Conservation (phyloP, 2,888 invertebrate species). For the Rhodophaea formosa region DNA sequence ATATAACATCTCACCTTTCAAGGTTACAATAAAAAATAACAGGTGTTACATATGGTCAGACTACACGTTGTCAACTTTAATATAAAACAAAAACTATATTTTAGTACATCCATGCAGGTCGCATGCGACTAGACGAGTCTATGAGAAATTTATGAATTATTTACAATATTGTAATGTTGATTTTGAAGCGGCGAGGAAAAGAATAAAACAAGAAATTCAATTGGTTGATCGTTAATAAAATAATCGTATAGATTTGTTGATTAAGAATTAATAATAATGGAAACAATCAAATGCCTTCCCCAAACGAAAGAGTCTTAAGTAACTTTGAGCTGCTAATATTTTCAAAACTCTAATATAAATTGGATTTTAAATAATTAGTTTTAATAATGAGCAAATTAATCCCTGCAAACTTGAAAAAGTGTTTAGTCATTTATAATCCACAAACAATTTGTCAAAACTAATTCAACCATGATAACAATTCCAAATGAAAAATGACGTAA, state of each 20-base stretch:
- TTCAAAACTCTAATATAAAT: too few relatives aligned
- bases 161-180: neutral
- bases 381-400: too few relatives aligned
- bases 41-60: neutral
- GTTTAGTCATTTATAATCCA: too few relatives aligned
- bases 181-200: neutral
- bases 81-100: slow-evolving; percentile 13
- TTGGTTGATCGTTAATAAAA: neutral
- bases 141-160: slow-evolving; percentile 12
- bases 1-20: neutral
- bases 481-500: neutral
- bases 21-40: neutral
- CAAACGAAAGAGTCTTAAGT: too few relatives aligned
- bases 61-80: neutral
- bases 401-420: too few relatives aligned
- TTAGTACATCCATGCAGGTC: slow-evolving; percentile 40
- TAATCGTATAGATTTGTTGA: neutral
- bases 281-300: too few relatives aligned
- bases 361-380: too few relatives aligned
- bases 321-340: too few relatives aligned
- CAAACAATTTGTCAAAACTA: neutral
- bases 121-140: slow-evolving; percentile 28
- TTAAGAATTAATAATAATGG: too few relatives aligned
- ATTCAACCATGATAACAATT: neutral
- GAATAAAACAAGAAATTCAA: neutral